Percentiles rank a stretch among this genome's conserved stretches.
These are phyloP conservation scores for Pantherophis alleghaniensis DNA, from an alignment of 2,797 vertebrate genomes.

Conservation along the genomic window DNA sequence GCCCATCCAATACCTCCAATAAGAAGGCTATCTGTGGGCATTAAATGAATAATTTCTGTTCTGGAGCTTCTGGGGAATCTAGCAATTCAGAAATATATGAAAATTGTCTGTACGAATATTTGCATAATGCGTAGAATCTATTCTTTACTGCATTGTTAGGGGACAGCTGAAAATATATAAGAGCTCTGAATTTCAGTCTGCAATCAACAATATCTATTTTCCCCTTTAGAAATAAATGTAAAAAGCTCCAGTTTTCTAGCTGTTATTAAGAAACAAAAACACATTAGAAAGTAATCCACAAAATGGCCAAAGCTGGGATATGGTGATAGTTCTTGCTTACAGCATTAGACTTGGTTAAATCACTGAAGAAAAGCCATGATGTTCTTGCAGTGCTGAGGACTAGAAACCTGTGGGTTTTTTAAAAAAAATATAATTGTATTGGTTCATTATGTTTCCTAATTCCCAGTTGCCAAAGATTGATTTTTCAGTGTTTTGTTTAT, in stretches of 20 bases:
- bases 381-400: not conserved
- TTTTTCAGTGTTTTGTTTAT: too few relatives aligned
- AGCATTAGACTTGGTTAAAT: not conserved
- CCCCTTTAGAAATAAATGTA: not conserved
- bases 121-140: not conserved
- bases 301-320: too few relatives aligned
- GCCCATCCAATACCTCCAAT: not conserved
- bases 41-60: not conserved
- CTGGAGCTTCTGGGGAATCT: not conserved
- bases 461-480: too few relatives aligned
- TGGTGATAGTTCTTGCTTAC: not conserved
- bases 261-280: not conserved
- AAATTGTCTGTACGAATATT: not conserved
- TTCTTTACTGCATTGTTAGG: not conserved
- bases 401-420: not conserved
- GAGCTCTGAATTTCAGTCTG: not conserved
- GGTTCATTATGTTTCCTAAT: not conserved
- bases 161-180: not conserved
- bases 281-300: not conserved
- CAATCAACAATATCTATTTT: not conserved
- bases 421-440: not conserved
- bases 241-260: not conserved
- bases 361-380: not conserved
- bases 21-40: not conserved
- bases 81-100: not conserved